Evolutionary conservation across 2,797 vertebrate genomes (phyloP), one percentile per base, ranked within the genome.

Genomic region (Mycteria americana): DNA sequence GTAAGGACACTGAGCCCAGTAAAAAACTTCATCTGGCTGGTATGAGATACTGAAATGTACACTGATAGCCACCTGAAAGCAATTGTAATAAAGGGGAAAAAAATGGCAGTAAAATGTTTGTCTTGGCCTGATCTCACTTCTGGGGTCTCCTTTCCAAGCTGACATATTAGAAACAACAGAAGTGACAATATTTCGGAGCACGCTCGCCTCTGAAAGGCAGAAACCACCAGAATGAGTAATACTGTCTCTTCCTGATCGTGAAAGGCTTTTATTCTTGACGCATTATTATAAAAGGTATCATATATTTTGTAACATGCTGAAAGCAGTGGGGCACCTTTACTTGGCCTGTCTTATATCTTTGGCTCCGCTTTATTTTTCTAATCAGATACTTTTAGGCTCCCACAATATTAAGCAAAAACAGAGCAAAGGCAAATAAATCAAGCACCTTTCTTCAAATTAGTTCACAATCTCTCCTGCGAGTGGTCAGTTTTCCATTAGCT

Each of bases 91-190:
- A 9, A 27, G 64, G 64, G 6, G 11, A 0, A 10, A 27, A 67
- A 92, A 51, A 63, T 14, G 74, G 60, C 53, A 87, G 30, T 91
- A 68, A 95, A 95, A 89, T 79, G 69, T 78, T 81, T 81, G 59
- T 80, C 64, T 91, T 87, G 56, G 80, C 48, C 56, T 46, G 60
- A 50, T 82, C 51, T 90, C 46, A 48, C 37, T 64, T 92, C 45
- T 67, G 51, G 45, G 39, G 80, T 93, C 43, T 89, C 50, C 65
- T 78, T 92, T 73, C 74, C 63, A 88, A 69, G 43, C 17, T 95
- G 80, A 95, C 77, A 79, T 63, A 89, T 16, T 81, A 70, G 53
- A 84, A 96, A 50, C 84, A 72, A 83, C 84, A 91, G 68, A 94
- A 86, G 21, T 27, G 75, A 64, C 80, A 87, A 9, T 87, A 89